A percentile compares a stretch with the other conserved stretches of the same genome.
These are phyloP conservation scores for Bothrops jararaca DNA, from an alignment of 2,113 vertebrate genomes.

Conservation along the genomic window DNA sequence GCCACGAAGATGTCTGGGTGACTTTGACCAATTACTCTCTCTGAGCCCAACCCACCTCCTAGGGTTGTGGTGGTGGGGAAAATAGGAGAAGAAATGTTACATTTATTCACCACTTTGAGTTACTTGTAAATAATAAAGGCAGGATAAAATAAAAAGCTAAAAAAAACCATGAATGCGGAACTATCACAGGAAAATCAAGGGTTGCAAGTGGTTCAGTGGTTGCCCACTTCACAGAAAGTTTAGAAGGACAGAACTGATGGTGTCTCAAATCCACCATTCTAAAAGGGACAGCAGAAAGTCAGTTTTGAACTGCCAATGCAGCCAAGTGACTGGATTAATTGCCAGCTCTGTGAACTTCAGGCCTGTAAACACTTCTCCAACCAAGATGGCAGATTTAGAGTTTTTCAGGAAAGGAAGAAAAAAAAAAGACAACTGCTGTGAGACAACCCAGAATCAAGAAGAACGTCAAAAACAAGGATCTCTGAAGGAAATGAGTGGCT, in stretches of 20 bases:
- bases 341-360: neutral
- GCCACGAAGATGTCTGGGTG: no score
- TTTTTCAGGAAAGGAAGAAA: neutral
- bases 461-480: neutral
- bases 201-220: no score
- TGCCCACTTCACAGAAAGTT: neutral
- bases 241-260: neutral
- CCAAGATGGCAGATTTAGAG: neutral
- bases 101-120: neutral
- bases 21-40: no score
- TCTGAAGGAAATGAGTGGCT: neutral
- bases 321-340: neutral
- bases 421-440: neutral
- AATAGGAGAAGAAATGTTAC: neutral
- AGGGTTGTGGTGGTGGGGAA: neutral
- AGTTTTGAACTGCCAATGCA: neutral
- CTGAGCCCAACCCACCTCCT: neutral
- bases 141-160: neutral
- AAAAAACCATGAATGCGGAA: neutral
- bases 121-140: neutral
- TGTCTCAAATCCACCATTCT: slow-evolving; percentile 12
- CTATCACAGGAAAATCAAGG: neutral
- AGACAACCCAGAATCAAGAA: neutral
- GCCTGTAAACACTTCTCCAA: neutral
- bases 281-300: neutral